These are phyloP conservation scores for Mus musculus DNA, from an alignment of 2,113 vertebrate genomes.

Conservation along the genomic window DNA sequence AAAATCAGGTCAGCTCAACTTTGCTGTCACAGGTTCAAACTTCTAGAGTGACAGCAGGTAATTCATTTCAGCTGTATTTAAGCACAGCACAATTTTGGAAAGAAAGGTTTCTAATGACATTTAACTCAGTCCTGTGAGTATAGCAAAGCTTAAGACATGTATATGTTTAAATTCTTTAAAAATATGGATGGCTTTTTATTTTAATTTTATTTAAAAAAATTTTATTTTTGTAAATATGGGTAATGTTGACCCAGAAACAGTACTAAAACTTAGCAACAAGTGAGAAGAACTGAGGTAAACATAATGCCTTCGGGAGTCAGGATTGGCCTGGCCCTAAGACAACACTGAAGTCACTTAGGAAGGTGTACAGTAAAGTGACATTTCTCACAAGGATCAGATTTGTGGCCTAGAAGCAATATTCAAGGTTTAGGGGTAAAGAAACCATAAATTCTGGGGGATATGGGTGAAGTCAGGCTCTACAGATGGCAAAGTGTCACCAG, in stretches of 20 bases:
- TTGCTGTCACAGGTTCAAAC: not conserved
- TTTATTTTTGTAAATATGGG: not conserved
- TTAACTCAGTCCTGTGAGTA: not conserved
- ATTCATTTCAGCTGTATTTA: not conserved
- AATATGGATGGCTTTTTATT: too few relatives aligned
- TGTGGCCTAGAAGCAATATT: not conserved
- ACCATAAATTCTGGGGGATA: not conserved
- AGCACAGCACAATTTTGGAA: not conserved
- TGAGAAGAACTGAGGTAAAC: not conserved
- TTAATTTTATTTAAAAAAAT: too few relatives aligned
- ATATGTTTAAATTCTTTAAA: not conserved
- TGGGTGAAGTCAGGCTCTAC: not conserved
- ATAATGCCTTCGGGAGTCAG: too few relatives aligned
- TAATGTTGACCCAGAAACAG: not conserved
- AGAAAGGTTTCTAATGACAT: not conserved
- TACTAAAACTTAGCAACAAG: not conserved
- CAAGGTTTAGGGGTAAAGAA: not conserved
- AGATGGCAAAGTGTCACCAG: not conserved
- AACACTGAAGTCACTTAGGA: not conserved
- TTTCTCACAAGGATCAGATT: not conserved
- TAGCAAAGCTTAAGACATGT: not conserved
- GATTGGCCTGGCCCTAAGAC: too few relatives aligned
- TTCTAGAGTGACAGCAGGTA: not conserved
- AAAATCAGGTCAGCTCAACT: not conserved
- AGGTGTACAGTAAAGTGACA: not conserved